Percentiles rank a stretch among this genome's conserved stretches.
phyloP scores from a whole-genome alignment of 2,113 vertebrate species.

The Furnarius figulus region DNA sequence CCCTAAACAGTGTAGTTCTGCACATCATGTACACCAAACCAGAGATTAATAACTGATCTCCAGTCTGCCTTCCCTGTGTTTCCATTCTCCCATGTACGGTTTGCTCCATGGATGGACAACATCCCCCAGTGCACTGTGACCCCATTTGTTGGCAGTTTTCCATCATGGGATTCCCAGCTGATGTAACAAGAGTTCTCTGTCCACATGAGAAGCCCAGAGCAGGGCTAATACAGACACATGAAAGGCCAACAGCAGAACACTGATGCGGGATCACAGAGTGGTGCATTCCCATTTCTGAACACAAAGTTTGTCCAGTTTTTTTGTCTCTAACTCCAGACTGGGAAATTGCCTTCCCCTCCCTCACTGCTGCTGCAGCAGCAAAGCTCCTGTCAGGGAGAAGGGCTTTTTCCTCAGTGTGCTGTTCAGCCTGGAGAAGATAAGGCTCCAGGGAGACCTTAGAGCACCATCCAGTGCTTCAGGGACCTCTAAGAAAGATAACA shows the following conservation, averaged over 20 bases:
- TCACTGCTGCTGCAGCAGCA: background rate
- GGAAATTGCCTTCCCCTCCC: background rate
- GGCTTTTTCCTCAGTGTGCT: background rate
- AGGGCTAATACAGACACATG: background rate
- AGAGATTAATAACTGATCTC: background rate
- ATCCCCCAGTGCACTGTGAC: background rate
- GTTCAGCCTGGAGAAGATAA: background rate
- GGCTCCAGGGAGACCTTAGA: background rate
- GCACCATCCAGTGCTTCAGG: background rate
- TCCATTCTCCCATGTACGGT: fast-evolving
- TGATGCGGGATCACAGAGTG: background rate
- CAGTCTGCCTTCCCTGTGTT: background rate
- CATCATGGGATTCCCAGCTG: background rate
- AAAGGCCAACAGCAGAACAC: background rate
- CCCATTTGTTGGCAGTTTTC: background rate
- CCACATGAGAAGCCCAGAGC: background rate
- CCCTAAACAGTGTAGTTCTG: background rate
- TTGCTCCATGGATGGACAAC: background rate
- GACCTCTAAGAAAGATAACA: background rate
- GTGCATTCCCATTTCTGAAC: background rate
- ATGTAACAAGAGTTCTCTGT: background rate
- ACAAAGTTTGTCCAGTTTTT: background rate
- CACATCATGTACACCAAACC: background rate
- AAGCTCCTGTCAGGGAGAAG: background rate
- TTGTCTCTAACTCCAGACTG: background rate